Percentiles rank a stretch among this genome's conserved stretches.
phyloP scores from a whole-genome alignment of 2,113 vertebrate genomes.

The Damaliscus lunatus region DNA sequence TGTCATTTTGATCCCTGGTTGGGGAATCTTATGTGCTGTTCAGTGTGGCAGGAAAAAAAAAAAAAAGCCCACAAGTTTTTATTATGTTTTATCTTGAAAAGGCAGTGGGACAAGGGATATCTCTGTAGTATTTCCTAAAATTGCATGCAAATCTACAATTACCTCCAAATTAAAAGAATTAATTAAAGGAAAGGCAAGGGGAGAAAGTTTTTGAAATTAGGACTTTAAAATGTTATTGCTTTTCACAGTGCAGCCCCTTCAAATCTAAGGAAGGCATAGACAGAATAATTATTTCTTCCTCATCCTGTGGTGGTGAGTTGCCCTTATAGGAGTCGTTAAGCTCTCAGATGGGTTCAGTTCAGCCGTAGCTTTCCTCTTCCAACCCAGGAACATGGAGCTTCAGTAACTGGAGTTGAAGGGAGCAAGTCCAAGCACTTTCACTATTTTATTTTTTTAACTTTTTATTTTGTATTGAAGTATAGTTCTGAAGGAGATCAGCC shows the following conservation, averaged over 20 bases:
- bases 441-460: neutral
- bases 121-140: neutral
- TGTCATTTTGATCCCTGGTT: neutral
- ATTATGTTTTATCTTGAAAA: neutral
- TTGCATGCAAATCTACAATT: neutral
- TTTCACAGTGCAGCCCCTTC: neutral
- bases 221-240: no score
- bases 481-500: neutral
- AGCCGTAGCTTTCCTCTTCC: neutral
- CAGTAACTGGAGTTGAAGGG: neutral
- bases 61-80: neutral
- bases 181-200: neutral
- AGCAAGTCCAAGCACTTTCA: neutral
- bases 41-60: neutral
- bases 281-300: neutral
- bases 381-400: neutral
- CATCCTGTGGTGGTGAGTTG: neutral
- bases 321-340: neutral
- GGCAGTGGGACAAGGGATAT: neutral
- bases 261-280: neutral
- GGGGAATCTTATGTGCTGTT: neutral
- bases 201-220: neutral
- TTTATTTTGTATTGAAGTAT: neutral
- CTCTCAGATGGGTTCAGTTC: neutral
- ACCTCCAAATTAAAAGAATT: neutral